These are phyloP conservation scores for Tragopan temminckii DNA, from an alignment of 2,797 vertebrate genomes.

Conservation along the genomic window DNA sequence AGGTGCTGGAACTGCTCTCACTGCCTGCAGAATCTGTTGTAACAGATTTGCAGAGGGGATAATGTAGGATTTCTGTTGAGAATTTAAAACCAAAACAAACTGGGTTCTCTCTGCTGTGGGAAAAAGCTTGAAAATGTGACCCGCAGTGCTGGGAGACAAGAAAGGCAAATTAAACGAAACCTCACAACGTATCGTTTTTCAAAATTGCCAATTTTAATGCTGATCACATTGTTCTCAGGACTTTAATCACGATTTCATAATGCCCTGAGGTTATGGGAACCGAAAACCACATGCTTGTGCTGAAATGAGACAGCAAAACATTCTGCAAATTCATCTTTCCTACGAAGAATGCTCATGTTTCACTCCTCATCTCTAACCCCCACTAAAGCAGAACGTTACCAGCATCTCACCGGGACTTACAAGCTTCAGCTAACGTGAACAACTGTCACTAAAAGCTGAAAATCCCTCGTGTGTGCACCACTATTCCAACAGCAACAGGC, in stretches of 20 bases:
- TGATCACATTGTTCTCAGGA: not conserved
- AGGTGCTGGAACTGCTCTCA: not conserved
- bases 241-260: conserved; percentile 22
- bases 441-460: not conserved
- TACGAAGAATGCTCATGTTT: not conserved
- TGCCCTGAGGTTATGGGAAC: conserved; percentile 9
- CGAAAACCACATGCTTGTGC: conserved; percentile 38
- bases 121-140: conserved; percentile 39
- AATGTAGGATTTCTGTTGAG: not conserved
- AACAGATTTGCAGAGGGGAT: no score
- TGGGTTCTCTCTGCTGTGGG: not conserved
- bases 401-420: not conserved
- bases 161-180: conserved; percentile 45
- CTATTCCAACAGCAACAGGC: not conserved
- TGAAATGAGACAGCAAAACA: conserved; percentile 37
- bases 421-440: accelerated
- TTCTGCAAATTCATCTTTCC: conserved; percentile 35
- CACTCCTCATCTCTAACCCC: not conserved
- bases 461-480: not conserved
- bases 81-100: conserved; percentile 42
- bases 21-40: conserved; percentile 9
- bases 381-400: not conserved
- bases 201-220: conserved; percentile 19
- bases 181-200: conserved; percentile 43
- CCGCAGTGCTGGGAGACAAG: not conserved